Conservation (phyloP, 2,113 vertebrate species). For the Enhydra lutris region DNA sequence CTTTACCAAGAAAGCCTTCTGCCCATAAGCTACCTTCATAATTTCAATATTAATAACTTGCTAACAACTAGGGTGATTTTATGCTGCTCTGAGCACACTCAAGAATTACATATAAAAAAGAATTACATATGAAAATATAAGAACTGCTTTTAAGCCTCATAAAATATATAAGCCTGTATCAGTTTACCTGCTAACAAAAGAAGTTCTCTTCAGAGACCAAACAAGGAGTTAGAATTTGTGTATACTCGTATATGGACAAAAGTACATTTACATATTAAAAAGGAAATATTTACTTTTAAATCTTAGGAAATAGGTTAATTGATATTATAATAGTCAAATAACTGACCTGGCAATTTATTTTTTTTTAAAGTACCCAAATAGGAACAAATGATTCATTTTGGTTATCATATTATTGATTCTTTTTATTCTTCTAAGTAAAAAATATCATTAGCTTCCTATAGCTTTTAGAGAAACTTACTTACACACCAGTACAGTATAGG, state of each 20-base stretch:
- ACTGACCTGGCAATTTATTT: neutral
- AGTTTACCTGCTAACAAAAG: neutral
- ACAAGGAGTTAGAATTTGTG: neutral
- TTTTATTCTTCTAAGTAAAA: neutral
- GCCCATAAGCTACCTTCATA: neutral
- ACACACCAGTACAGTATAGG: neutral
- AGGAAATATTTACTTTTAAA: neutral
- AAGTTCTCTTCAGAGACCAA: neutral
- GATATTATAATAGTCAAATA: neutral
- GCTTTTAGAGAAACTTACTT: neutral
- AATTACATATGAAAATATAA: neutral
- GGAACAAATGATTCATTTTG: neutral
- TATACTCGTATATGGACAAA: neutral
- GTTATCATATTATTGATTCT: neutral
- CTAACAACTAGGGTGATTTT: neutral
- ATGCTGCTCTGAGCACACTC: neutral
- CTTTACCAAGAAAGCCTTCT: neutral
- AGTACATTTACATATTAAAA: neutral
- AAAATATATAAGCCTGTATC: neutral
- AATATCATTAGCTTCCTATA: neutral
- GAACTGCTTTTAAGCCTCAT: neutral
- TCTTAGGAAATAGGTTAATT: neutral
- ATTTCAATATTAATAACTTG: neutral
- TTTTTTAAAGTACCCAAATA: neutral
- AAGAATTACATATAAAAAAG: conserved; percentile 1